Base-by-base conservation (phyloP, 1,140 invertebrate species). In the Ridgeia piscesae region DNA sequence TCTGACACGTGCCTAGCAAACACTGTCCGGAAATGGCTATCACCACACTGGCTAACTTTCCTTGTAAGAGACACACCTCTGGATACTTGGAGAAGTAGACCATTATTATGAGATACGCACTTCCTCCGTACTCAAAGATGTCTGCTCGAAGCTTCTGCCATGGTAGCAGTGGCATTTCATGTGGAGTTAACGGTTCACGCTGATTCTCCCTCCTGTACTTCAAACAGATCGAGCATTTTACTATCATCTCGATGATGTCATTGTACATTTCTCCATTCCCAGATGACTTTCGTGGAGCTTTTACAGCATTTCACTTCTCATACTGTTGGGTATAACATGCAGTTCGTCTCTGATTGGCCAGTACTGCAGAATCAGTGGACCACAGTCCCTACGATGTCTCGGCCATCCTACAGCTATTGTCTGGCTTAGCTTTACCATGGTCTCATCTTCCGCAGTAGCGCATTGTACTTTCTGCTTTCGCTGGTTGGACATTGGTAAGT, bases 21-120 rank as follows among this genome's bases (percentile, higher is more conserved):
- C 4, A 34, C 88, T n/a, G 77, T 11, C 34, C 89, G 89, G 33
- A 93, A 58, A n/a, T 42, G 9, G 1, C n/a, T n/a, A 92, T 90
- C 33, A 92, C 48, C 4, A 17, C 34, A 33, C 9, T 35, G 6
- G 91, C 91, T n/a, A 77, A 89, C 35, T 93, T 93, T 6, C 35
- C 35, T 58, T 34, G 27, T 14, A 93, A 89, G 27, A 27, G 11
- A 48, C 34, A 77, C 4, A 93, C 48, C 91, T 93, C 92, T 33
- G 35, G 91, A 33, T 50, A 89, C 42, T 93, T 93, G 48, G 77
- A 89, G 35, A 92, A 92, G 34, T 93, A 92, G 35, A 92, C 92
- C n/a, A 93, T 91, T 33, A 92, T 34, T 42, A 93, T n/a, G 31
- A 92, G 88, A 77, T 89, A 92, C n/a, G 89, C 92, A 2, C 14